Evolutionary conservation across 2,888 invertebrate genomes (phyloP).

Genomic region (Platycnemis pennipes): DNA sequence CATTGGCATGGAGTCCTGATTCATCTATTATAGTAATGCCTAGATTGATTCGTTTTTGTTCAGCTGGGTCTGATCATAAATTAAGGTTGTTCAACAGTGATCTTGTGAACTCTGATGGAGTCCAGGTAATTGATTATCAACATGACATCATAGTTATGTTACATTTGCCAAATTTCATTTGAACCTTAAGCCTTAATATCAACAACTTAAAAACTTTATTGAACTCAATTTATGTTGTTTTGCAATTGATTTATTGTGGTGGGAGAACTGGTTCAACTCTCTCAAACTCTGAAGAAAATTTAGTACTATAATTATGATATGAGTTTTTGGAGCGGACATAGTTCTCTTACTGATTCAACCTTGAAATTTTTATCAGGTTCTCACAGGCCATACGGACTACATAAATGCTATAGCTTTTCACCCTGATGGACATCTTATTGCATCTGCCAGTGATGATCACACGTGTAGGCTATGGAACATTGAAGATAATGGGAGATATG

Average conservation of each 20-base stretch:
- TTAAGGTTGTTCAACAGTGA: slow-evolving; percentile 73
- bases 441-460: slow-evolving; percentile 89
- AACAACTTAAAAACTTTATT: no score
- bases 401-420: slow-evolving; percentile 87
- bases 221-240: no score
- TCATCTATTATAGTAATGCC: slow-evolving; percentile 83
- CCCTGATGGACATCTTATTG: slow-evolving; percentile 85
- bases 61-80: slow-evolving; percentile 82
- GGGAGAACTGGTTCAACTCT: no score
- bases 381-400: slow-evolving; percentile 85
- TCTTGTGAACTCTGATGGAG: slow-evolving; percentile 67
- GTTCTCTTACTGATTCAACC: neutral
- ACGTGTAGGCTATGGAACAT: slow-evolving; percentile 86
- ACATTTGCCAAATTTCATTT: no score
- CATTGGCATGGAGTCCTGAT: slow-evolving; percentile 83
- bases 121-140: slow-evolving; percentile 70
- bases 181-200: no score
- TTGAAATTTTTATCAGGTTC: slow-evolving; percentile 78
- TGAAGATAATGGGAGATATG: slow-evolving; percentile 79
- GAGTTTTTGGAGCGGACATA: neutral
- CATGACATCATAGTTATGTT: no score
- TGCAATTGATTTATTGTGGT: no score
- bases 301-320: no score
- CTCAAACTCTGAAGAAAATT: no score
- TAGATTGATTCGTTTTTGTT: slow-evolving; percentile 81